Base-by-base conservation (phyloP, 2,797 vertebrate species). In the Sebastes flavidus region DNA sequence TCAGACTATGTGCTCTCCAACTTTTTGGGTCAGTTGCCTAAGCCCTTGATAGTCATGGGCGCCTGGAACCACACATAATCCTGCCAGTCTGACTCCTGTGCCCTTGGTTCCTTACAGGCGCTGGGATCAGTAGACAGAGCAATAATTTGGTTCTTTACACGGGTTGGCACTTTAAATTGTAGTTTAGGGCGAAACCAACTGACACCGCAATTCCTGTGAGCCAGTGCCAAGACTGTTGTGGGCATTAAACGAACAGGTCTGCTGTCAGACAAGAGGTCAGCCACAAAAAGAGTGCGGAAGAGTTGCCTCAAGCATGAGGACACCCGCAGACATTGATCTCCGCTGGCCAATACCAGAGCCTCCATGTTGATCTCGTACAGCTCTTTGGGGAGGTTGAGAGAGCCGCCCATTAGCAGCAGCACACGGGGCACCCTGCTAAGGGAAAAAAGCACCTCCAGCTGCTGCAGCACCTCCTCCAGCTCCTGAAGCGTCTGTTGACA, bases 1-100 rank as follows among this genome's bases (percentile, higher is more conserved):
- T 91, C 75, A 90, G 13, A 61, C 16, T n/a, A 27, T 20, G 5
- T 22, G 54, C 14, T 20, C 2, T 22, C 11, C 9, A 65, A 10
- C n/a, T 61, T 70, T 78, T 56, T 36, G 34, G n/a, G 46, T 91
- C 74, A 90, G 16, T 89, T 92, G 52, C 87, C 80, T 85, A 98
- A 96, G 52, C 99, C 98, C 87, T 97, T 99, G 29, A 99, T 94
- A 1, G 94, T 94, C 88, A 97, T 88, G 0, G 98, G 97, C 12
- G 98, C 96, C 94, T 99, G 98, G 91, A 98, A 99, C 98, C 99
- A 99, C 63, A 99, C 82, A 4, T 98, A 99, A 84, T 98, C 97
- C 63, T 96, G 93, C 92, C 95, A 94, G 88, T 93, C 88, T 25
- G 55, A 66, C 4, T 25, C 62, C 6, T 88, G 80, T 8, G 49